Evolutionary conservation across 2,888 invertebrate genomes (phyloP), one percentile per base, ranked within the genome.

Genomic region (Ligdia adustata): DNA sequence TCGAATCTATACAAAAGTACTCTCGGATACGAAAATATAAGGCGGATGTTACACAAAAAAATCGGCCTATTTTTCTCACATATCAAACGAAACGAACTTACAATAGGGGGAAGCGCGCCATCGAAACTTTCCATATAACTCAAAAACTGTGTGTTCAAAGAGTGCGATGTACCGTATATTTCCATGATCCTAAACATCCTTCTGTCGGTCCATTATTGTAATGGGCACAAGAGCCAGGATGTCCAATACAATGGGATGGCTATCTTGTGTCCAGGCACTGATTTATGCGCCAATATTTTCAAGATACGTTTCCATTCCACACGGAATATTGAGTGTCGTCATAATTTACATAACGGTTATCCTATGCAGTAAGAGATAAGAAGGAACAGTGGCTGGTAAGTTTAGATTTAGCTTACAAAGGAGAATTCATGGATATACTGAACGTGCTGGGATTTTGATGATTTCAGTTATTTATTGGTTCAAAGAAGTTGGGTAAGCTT

Each of bases 261-360:
- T 72, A 78, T 78, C 69, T 66, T 64, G 59, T 65, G 71, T 74
- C 69, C 64, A 58, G 60, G 44, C 32, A 56, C 65, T 78, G 81
- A 83, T 82, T 82, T 82, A 82, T 82, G 64, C 55, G 65, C 65
- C 65, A 72, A 77, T 79, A 79, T 79, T 78, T 75, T 71, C 64
- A 64, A 61, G 57, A 70, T 65, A 66, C 65, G 64, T 69, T 75
- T 68, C 60, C 52, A 52, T 52, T 62, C 62, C 65, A 63, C 60
- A 57, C 39, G 55, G 60, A 65, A 61, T 61, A 64, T 64, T 58
- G 68, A 63, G 66, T 68, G 69, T 68, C 68, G 62, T 65, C 66
- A 69, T 76, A 72, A 73, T 76, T 75, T 74, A 74, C 65, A 68
- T 64, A 59, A 58, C 42, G 47, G 51, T 55, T 54, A 55, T 52